phyloP scores from a whole-genome alignment of 1,140 invertebrate genomes.

The Achatina immaculata region DNA sequence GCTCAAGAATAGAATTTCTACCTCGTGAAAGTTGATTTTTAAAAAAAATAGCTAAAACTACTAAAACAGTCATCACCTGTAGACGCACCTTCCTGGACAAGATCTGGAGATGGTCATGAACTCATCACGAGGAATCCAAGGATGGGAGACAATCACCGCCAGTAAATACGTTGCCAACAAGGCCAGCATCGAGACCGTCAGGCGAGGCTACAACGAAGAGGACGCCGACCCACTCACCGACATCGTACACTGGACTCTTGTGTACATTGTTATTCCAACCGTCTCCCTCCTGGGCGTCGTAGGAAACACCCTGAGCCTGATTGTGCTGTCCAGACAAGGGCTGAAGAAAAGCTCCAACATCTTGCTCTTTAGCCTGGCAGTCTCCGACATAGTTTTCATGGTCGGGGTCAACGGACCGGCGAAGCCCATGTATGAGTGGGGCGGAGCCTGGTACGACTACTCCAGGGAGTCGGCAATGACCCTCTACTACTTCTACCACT shows the following conservation, averaged over 20 bases:
- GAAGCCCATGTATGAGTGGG: background rate
- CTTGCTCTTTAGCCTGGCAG: slow-evolving; percentile 7
- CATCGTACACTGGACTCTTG: slow-evolving; percentile 11
- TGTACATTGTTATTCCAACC: background rate
- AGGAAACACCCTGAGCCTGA: slow-evolving; percentile 13
- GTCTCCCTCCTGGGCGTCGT: slow-evolving; percentile 7
- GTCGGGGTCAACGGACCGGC: background rate
- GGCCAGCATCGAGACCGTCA: background rate
- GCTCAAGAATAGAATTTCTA: too few species aligned
- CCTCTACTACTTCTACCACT: slow-evolving; percentile 1
- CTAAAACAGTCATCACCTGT: too few species aligned
- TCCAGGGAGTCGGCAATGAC: background rate
- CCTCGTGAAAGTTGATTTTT: too few species aligned
- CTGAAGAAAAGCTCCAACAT: slow-evolving; percentile 29
- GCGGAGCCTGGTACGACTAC: background rate
- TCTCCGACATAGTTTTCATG: slow-evolving; percentile 19
- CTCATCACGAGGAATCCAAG: too few species aligned
- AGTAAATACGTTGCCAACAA: background rate
- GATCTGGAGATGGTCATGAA: too few species aligned
- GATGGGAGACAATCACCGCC: background rate
- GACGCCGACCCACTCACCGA: background rate
- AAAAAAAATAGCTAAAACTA: too few species aligned
- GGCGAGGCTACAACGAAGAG: background rate
- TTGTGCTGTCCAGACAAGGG: slow-evolving; percentile 6
- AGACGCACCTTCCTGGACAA: too few species aligned